Conservation (phyloP, 1,140 invertebrate genomes). For the Drosophila ohnishii region DNA sequence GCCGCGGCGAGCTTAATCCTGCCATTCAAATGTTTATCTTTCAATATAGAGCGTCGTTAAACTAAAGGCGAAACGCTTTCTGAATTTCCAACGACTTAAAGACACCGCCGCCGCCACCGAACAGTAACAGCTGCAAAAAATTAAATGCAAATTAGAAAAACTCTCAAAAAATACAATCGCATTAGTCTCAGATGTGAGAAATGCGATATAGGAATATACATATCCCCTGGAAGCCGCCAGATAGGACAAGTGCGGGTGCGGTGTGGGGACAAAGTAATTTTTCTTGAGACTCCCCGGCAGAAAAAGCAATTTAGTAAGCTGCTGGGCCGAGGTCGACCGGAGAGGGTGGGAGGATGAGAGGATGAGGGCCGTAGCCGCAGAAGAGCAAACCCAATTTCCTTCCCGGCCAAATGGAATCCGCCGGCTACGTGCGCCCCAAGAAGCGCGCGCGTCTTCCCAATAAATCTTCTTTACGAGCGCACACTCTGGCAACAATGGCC, state of each 20-base stretch:
- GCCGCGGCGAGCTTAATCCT: constrained; percentile 42
- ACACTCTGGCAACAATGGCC: constrained; percentile 83
- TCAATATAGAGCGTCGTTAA: constrained; percentile 72
- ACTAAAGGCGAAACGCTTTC: constrained; percentile 68
- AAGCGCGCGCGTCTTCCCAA: constrained; percentile 82
- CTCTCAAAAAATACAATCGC: constrained; percentile 76
- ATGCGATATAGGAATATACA: constrained; percentile 76
- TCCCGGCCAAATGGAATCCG: constrained; percentile 73
- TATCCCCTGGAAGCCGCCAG: constrained; percentile 28
- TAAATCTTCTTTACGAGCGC: constrained; percentile 83
- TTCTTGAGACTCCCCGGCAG: constrained; percentile 64
- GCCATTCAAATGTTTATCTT: constrained; percentile 68
- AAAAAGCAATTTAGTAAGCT: constrained; percentile 78
- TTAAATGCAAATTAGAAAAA: constrained; percentile 82
- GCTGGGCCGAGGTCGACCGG: constrained; percentile 61
- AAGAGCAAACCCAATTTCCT: constrained; percentile 79
- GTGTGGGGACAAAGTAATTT: constrained; percentile 66
- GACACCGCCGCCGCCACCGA: constrained; percentile 13
- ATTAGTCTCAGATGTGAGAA: constrained; percentile 82
- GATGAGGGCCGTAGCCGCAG: constrained; percentile 10
- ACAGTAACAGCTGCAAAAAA: constrained; percentile 79
- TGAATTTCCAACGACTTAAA: constrained; percentile 76
- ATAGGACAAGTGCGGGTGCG: constrained; percentile 38
- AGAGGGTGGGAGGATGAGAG: constrained; percentile 17
- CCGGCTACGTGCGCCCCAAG: constrained; percentile 67